Conservation (phyloP, 2,797 vertebrate species). For the Dermochelys coriacea region DNA sequence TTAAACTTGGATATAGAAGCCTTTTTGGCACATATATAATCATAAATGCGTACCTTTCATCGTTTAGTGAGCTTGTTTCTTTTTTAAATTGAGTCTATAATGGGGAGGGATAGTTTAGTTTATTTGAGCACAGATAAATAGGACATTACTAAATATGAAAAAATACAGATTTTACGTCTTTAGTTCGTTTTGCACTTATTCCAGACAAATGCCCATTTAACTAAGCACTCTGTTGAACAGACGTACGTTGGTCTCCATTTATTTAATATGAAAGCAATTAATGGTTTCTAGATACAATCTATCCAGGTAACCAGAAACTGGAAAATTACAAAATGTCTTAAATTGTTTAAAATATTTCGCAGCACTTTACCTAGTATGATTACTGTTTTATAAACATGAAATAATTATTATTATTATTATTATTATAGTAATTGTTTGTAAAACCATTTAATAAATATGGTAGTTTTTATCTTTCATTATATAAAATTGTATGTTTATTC, state of each 20-base stretch:
- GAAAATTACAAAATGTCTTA: conserved; percentile 67
- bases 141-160: background rate
- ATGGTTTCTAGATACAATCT: background rate
- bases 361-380: conserved; percentile 75
- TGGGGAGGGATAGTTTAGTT: background rate
- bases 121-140: background rate
- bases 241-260: background rate
- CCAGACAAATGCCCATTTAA: background rate
- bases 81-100: background rate
- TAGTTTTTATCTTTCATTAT: conserved; percentile 65
- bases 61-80: background rate
- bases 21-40: background rate
- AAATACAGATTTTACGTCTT: background rate
- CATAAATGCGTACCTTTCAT: background rate
- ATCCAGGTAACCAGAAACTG: conserved; percentile 57
- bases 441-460: conserved; percentile 69
- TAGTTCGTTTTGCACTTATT: background rate
- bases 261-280: background rate
- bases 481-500: background rate
- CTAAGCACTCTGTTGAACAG: conserved; percentile 17
- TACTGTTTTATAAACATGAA: conserved; percentile 75
- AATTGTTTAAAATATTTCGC: conserved; percentile 58
- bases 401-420: background rate
- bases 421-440: conserved; percentile 67
- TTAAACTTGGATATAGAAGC: background rate